Base-by-base conservation (phyloP, 1,140 invertebrate species). In the Pachypeltis micranthus region DNA sequence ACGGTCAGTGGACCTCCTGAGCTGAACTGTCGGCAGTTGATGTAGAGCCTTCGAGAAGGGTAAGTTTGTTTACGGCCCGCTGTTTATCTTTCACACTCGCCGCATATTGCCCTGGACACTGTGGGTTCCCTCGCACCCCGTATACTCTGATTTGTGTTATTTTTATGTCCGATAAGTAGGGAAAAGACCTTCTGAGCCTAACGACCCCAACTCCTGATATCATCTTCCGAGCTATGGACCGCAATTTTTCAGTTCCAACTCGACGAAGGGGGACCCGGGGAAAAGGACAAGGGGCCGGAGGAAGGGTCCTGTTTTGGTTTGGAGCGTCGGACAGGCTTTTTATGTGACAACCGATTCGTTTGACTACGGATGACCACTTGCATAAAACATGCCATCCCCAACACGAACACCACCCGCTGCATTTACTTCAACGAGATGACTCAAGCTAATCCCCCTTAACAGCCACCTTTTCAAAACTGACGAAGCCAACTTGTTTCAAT, bases 11-110 rank as follows among this genome's bases (percentile, higher is more conserved):
- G 47, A 51, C 47, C 47, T 51, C 47, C 47, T 51, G 47, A 21
- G 23, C 47, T 4, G 7, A 51, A 14, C 47, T 59, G 57, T 28
- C 29, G 57, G 26, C 57, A 14, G 57, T 59, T 59, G 57, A 59
- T 59, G 29, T 29, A 59, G 57, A 29, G 10, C 21, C 54, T 47
- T 47, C n/a, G n/a, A n/a, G n/a, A n/a, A n/a, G 47, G 47, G 47
- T 4, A 51, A 51, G 57, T 59, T 59, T 59, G 57, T 59, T 59
- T 59, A 59, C 57, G 47, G 47, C 57, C 57, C 14, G 27, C 57
- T 59, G 57, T 59, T 59, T 59, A 59, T 59, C 57, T 59, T 59
- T 59, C 57, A 59, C 57, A 59, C 57, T 59, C 57, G 26, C 57
- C 57, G 57, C 57, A 59, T 59, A 59, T 59, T 59, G 57, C 27